Conservation (phyloP, 2,888 invertebrate species). For the Hemicrepidius hirtus region DNA sequence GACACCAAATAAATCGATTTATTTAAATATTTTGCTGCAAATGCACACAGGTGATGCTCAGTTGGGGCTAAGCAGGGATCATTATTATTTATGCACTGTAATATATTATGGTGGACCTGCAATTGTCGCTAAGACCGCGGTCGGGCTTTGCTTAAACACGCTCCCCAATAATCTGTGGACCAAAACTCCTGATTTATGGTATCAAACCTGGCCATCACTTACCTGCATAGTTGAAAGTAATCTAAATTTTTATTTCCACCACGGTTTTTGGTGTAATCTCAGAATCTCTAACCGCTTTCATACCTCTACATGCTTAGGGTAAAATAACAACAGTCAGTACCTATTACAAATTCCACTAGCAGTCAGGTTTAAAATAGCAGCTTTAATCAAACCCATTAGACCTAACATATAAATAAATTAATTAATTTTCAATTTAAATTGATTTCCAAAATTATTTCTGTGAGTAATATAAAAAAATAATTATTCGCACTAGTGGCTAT, state of each 20-base stretch:
- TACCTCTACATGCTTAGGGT: no score
- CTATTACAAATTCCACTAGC: no score
- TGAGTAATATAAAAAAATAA: no score
- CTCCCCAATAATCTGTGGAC: constrained; percentile 55
- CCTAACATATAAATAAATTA: no score
- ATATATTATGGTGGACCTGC: constrained; percentile 51
- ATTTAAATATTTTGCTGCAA: constrained; percentile 45
- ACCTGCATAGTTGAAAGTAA: constrained; percentile 33
- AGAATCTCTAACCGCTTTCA: no score
- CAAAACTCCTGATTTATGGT: constrained; percentile 57
- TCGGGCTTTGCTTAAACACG: constrained; percentile 53
- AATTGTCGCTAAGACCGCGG: constrained; percentile 55
- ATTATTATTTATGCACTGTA: constrained; percentile 53
- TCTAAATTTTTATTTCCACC: constrained; percentile 12
- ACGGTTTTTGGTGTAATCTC: not conserved
- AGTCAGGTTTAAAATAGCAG: no score
- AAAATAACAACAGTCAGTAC: no score
- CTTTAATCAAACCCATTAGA: no score
- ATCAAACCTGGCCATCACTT: constrained; percentile 54
- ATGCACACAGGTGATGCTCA: constrained; percentile 47
- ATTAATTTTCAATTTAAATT: no score
- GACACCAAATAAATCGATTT: constrained; percentile 47
- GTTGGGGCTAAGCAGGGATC: constrained; percentile 38
- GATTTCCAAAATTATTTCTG: no score
- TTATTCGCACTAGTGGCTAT: no score